Evolutionary conservation across 2,888 invertebrate genomes (phyloP).

Genomic region (Peribatodes rhomboidaria): DNA sequence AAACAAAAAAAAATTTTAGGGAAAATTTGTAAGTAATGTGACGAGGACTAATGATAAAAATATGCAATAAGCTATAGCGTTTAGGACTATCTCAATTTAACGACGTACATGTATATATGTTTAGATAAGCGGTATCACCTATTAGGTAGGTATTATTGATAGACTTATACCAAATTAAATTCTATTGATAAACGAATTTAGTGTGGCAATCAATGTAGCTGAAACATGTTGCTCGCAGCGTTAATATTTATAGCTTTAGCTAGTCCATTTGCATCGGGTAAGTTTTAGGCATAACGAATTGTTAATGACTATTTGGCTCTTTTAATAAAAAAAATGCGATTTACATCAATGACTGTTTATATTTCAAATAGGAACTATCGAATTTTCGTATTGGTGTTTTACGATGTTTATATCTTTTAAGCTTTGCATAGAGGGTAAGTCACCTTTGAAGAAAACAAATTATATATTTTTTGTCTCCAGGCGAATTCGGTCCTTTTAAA

Average conservation of each 20-base stretch:
- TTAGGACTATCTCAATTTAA: not conserved
- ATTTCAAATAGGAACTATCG: no score
- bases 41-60: no score
- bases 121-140: constrained; percentile 22
- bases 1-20: no score
- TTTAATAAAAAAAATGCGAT: not conserved
- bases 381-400: not conserved
- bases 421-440: not conserved
- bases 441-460: not conserved
- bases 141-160: not conserved
- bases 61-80: no score
- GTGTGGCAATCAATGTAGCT: constrained; percentile 15
- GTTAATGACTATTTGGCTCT: not conserved
- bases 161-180: not conserved
- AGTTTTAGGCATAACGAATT: constrained; percentile 4
- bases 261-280: constrained; percentile 25
- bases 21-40: no score
- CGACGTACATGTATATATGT: not conserved
- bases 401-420: not conserved
- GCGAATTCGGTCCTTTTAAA: constrained; percentile 86
- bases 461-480: constrained; percentile 48
- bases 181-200: constrained; percentile 18
- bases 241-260: constrained; percentile 23
- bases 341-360: no score
- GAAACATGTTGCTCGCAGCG: constrained; percentile 25